Conservation (phyloP, 2,113 vertebrate genomes). For the Cercocebus atys region DNA sequence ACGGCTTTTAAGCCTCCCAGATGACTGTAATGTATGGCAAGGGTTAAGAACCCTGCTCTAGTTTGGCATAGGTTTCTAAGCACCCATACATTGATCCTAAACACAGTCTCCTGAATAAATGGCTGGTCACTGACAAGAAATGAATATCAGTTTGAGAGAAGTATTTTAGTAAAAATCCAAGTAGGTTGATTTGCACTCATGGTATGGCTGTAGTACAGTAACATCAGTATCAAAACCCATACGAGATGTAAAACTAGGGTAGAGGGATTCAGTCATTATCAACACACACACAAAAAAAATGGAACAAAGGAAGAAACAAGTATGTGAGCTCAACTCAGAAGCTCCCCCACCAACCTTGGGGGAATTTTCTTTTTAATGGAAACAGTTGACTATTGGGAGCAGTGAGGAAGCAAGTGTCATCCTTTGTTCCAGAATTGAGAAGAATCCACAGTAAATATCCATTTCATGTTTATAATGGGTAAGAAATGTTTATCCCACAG, state of each 20-base stretch:
- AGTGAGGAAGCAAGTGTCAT: background rate
- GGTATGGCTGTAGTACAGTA: background rate
- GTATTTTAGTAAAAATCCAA: background rate
- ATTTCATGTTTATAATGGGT: background rate
- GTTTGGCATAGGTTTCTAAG: background rate
- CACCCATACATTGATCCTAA: background rate
- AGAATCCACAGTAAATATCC: slow-evolving; percentile 17
- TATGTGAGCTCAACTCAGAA: background rate
- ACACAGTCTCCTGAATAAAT: background rate
- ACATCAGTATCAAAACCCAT: background rate
- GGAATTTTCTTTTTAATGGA: background rate
- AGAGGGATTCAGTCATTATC: background rate
- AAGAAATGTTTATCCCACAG: background rate
- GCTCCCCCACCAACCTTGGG: background rate
- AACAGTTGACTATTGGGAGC: background rate
- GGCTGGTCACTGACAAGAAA: slow-evolving; percentile 5
- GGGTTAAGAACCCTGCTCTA: background rate
- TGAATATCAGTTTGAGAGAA: background rate
- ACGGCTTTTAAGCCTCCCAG: background rate
- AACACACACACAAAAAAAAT: background rate
- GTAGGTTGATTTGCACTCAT: background rate
- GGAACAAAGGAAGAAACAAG: slow-evolving; percentile 14
- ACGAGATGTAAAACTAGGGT: background rate
- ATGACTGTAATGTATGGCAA: background rate
- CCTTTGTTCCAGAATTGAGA: slow-evolving; percentile 32